Evolutionary conservation across 2,888 invertebrate genomes (phyloP).

Genomic region (Schizaphis graminum): DNA sequence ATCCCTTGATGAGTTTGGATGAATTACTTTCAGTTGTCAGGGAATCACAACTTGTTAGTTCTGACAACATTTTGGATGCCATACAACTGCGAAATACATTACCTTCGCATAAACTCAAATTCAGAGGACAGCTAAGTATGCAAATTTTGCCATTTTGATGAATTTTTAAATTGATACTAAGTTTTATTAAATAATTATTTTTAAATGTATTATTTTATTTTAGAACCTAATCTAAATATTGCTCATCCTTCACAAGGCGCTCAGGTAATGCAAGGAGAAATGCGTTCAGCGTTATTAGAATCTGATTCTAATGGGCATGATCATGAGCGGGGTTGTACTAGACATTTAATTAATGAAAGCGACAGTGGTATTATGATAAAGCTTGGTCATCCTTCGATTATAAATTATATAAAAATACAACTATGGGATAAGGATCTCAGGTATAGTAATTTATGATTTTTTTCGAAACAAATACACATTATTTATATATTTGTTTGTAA

Average conservation of each 20-base stretch:
- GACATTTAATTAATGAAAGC: slow-evolving; percentile 83
- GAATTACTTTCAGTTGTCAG: slow-evolving; percentile 91
- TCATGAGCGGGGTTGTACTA: slow-evolving; percentile 90
- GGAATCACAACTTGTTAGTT: slow-evolving; percentile 86
- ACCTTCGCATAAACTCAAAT: slow-evolving; percentile 76
- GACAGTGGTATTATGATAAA: slow-evolving; percentile 89
- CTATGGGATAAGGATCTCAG: slow-evolving; percentile 82
- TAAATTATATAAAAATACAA: slow-evolving; percentile 93
- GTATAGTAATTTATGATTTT: slow-evolving; percentile 8
- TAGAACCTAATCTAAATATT: slow-evolving; percentile 93
- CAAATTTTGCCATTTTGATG: neutral
- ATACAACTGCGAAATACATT: slow-evolving; percentile 83
- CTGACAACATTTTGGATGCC: slow-evolving; percentile 94
- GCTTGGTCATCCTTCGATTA: slow-evolving; percentile 83
- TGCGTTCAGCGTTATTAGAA: slow-evolving; percentile 88
- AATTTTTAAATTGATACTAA: neutral
- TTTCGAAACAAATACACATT: neutral
- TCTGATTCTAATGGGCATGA: slow-evolving; percentile 90
- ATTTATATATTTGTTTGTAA: slow-evolving; percentile 66
- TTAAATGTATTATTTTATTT: slow-evolving; percentile 65
- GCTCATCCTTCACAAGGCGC: slow-evolving; percentile 86
- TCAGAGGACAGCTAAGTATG: slow-evolving; percentile 85
- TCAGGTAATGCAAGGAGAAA: slow-evolving; percentile 90
- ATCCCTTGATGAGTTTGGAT: slow-evolving; percentile 89
- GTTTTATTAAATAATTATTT: slow-evolving; percentile 17